Evolutionary conservation across 2,113 vertebrate genomes (phyloP).

Genomic region (Coreoperca whiteheadi): DNA sequence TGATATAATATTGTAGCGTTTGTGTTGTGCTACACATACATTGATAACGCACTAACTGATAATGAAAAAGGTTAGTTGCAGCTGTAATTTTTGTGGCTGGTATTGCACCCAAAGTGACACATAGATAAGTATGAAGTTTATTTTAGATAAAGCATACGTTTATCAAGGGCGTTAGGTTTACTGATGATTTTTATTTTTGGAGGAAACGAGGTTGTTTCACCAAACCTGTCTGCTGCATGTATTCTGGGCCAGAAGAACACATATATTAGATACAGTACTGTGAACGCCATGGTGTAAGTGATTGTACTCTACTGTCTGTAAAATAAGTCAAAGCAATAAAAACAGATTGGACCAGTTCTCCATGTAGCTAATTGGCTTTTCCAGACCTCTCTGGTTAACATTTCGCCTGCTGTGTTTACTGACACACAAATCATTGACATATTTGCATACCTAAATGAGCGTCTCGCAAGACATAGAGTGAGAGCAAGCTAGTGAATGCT

Average conservation of each 20-base stretch:
- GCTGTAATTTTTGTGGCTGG: too few relatives aligned
- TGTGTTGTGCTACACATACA: neutral
- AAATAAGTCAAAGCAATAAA: conserved; percentile 10
- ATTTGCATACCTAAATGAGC: conserved; percentile 49
- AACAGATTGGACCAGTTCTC: conserved; percentile 17
- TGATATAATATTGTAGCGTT: neutral
- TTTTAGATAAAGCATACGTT: too few relatives aligned
- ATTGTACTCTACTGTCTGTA: neutral
- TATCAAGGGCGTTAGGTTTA: neutral
- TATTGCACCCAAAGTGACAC: too few relatives aligned
- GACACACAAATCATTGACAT: conserved; percentile 32
- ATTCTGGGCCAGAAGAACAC: neutral
- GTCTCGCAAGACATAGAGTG: neutral
- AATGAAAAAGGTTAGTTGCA: neutral
- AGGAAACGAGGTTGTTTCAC: neutral
- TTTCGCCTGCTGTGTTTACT: conserved; percentile 27
- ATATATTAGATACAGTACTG: neutral
- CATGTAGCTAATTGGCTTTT: conserved; percentile 12
- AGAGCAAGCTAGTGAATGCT: neutral
- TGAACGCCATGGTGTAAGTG: neutral
- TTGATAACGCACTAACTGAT: neutral
- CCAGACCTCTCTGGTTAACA: neutral
- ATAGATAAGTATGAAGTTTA: too few relatives aligned
- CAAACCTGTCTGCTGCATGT: neutral
- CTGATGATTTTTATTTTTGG: neutral